Percentiles rank a stretch among this genome's conserved stretches.
phyloP scores from a whole-genome alignment of 2,797 vertebrate genomes.

The Falco columbarius region DNA sequence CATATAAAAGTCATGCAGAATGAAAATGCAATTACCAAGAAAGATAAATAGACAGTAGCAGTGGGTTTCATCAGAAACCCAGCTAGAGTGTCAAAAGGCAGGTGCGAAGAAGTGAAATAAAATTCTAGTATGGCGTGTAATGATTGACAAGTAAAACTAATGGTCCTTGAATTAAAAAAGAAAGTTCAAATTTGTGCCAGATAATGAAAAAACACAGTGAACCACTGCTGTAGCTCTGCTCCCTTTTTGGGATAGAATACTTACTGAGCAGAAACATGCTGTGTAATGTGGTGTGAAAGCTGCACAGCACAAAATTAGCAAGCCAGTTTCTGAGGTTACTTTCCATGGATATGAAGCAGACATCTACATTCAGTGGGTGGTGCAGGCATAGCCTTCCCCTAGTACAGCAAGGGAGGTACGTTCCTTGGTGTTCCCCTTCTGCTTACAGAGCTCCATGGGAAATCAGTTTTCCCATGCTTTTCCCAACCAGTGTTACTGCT shows the following conservation, averaged over 20 bases:
- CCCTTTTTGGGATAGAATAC: neutral
- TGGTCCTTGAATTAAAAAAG: neutral
- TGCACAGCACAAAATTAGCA: neutral
- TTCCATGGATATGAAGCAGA: neutral
- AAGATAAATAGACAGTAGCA: constrained; percentile 12
- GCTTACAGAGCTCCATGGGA: neutral
- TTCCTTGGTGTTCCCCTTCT: neutral
- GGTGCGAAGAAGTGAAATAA: neutral
- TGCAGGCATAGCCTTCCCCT: neutral
- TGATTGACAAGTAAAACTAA: neutral
- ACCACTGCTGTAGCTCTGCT: neutral
- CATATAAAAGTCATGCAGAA: neutral
- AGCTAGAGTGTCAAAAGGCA: neutral
- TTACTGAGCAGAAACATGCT: neutral
- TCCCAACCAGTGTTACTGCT: neutral
- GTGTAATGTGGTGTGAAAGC: neutral
- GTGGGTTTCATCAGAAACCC: neutral
- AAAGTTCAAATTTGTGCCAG: neutral
- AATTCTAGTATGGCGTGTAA: neutral
- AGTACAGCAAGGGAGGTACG: rapidly evolving
- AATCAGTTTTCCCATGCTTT: neutral
- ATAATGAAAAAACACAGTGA: neutral
- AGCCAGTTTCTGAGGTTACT: neutral
- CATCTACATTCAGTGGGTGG: neutral
- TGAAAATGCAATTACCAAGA: constrained; percentile 14